Conservation (phyloP, 2,113 vertebrate genomes). For the Callipepla californica region DNA sequence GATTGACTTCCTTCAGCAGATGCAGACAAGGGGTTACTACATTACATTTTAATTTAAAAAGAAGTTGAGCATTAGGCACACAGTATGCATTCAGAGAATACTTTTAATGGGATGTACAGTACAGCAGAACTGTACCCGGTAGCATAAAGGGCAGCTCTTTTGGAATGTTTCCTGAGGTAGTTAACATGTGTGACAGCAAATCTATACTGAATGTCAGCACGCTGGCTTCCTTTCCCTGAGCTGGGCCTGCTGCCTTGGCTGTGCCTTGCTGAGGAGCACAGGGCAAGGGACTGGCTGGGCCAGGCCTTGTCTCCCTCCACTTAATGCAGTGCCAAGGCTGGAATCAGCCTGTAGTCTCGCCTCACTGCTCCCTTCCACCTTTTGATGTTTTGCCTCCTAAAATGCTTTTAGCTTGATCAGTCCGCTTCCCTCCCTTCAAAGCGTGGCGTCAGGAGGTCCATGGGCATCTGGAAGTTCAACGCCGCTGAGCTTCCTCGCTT, state of each 20-base stretch:
- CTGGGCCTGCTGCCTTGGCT: neutral
- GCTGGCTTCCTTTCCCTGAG: constrained; percentile 11
- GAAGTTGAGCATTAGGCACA: neutral
- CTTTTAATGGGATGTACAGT: neutral
- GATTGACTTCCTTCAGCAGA: neutral
- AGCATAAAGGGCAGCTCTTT: neutral
- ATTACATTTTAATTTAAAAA: neutral
- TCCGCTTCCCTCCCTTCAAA: constrained; percentile 60
- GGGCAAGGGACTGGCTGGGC: neutral
- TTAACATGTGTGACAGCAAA: neutral
- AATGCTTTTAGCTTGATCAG: constrained; percentile 47
- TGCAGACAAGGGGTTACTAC: neutral
- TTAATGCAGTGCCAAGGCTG: neutral
- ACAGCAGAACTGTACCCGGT: neutral
- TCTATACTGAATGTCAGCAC: neutral
- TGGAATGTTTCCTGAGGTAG: neutral
- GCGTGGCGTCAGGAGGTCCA: constrained; percentile 66
- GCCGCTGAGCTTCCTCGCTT: constrained; percentile 60
- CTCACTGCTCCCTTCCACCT: neutral
- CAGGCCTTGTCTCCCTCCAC: neutral
- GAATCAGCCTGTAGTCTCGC: neutral
- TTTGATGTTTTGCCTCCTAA: constrained; percentile 26
- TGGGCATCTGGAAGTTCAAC: constrained; percentile 74
- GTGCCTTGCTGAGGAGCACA: neutral
- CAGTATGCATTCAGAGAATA: neutral